Conservation (phyloP, 2,113 vertebrate species). For the Salvelinus namaycush region DNA sequence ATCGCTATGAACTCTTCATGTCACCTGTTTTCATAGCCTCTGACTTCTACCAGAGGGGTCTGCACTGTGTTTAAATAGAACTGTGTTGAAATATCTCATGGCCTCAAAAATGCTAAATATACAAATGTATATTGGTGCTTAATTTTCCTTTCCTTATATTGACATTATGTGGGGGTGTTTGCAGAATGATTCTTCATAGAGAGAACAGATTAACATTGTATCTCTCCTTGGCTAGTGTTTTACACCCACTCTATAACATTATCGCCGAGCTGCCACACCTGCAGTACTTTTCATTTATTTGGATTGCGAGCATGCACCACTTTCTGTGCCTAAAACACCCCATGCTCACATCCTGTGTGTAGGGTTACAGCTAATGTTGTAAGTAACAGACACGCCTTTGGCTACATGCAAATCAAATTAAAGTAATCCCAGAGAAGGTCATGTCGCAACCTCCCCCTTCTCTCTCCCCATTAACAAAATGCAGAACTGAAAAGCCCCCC, state of each 20-base stretch:
- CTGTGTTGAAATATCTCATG: not conserved
- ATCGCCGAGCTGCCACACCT: not conserved
- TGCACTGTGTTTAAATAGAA: not conserved
- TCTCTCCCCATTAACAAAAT: not conserved
- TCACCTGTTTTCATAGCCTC: not conserved
- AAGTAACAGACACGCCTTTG: conserved; percentile 8
- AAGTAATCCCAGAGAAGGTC: conserved; percentile 18
- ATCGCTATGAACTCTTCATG: not conserved
- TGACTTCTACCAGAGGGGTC: not conserved
- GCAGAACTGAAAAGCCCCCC: not conserved
- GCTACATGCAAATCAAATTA: conserved; percentile 24
- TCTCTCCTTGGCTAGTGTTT: not conserved
- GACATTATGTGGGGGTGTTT: not conserved
- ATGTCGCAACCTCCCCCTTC: not conserved
- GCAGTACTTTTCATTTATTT: not conserved
- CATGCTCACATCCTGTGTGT: not conserved
- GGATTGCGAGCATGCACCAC: not conserved
- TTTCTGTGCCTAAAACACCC: not conserved
- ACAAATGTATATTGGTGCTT: not conserved
- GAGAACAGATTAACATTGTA: not conserved
- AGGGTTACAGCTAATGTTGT: conserved; percentile 1
- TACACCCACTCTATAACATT: not conserved
- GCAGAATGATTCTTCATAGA: not conserved
- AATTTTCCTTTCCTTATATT: not conserved
- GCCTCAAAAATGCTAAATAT: not conserved